Evolutionary conservation across 2,888 invertebrate species (phyloP).

Genomic region (Calameuta idolon): DNA sequence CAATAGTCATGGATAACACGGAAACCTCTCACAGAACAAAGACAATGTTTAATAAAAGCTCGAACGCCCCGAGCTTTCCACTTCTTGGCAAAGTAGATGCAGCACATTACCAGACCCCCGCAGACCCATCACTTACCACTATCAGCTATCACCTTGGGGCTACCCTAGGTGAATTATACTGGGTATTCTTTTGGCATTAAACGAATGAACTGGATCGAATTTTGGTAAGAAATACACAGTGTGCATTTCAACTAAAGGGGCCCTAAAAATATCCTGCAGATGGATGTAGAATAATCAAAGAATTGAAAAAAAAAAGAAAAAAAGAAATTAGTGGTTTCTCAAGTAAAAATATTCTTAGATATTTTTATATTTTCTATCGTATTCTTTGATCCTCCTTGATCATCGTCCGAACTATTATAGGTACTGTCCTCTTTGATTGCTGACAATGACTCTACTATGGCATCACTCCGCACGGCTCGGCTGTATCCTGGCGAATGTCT

Average conservation of each 20-base stretch:
- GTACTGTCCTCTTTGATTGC: background rate
- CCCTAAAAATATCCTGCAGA: background rate
- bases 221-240: background rate
- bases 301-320: background rate
- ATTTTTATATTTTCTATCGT: background rate
- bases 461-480: background rate
- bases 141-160: constrained; percentile 41
- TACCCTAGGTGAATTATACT: constrained; percentile 43
- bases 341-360: background rate
- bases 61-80: constrained; percentile 34
- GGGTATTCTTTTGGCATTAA: constrained; percentile 34
- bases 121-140: constrained; percentile 65
- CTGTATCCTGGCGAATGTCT: constrained; percentile 19
- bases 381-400: background rate
- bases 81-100: constrained; percentile 57
- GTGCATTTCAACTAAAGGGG: background rate
- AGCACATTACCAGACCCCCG: constrained; percentile 63
- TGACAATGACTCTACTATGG: background rate
- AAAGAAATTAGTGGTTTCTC: background rate
- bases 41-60: constrained; percentile 55
- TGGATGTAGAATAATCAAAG: background rate
- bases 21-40: constrained; percentile 33
- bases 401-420: background rate
- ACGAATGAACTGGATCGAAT: constrained; percentile 37
- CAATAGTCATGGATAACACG: background rate